phyloP scores from a whole-genome alignment of 2,113 vertebrate genomes.

The Ophthalmolycus amberensis region DNA sequence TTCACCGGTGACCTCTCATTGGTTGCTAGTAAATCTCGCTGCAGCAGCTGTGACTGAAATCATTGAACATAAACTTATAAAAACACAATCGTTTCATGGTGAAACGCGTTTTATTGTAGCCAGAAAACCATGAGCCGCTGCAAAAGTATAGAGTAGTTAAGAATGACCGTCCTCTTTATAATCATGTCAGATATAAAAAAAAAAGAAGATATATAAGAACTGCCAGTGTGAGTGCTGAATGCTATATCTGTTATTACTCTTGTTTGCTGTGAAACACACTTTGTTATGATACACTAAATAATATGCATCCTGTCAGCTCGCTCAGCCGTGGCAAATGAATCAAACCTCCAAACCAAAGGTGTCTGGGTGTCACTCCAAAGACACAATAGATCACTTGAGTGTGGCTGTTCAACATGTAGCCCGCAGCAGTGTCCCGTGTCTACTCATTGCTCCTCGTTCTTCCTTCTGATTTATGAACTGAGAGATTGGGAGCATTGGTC shows the following conservation, averaged over 20 bases:
- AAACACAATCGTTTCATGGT: not conserved
- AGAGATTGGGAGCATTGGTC: conserved; percentile 15
- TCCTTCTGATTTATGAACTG: conserved; percentile 58
- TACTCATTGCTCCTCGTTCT: conserved; percentile 15
- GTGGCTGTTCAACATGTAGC: conserved; percentile 38
- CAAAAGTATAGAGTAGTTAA: not conserved
- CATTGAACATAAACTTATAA: not conserved
- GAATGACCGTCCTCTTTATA: not conserved
- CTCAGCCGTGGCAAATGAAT: not conserved
- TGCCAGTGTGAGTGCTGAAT: not conserved
- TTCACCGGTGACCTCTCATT: not conserved
- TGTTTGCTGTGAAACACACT: not conserved
- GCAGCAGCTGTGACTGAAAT: conserved; percentile 23
- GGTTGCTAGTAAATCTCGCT: not conserved
- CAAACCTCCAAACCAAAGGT: not conserved
- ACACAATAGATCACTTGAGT: conserved; percentile 12
- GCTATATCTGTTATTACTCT: not conserved
- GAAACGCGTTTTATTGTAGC: not conserved
- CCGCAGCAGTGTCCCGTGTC: conserved; percentile 7
- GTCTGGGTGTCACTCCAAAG: not conserved
- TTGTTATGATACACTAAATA: not conserved
- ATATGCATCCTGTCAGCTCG: not conserved
- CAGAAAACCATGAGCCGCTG: not conserved
- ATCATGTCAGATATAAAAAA: not conserved
- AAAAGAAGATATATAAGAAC: not conserved